Conservation (phyloP, 2,113 vertebrate genomes). For the Thalassarche chlororhynchos region DNA sequence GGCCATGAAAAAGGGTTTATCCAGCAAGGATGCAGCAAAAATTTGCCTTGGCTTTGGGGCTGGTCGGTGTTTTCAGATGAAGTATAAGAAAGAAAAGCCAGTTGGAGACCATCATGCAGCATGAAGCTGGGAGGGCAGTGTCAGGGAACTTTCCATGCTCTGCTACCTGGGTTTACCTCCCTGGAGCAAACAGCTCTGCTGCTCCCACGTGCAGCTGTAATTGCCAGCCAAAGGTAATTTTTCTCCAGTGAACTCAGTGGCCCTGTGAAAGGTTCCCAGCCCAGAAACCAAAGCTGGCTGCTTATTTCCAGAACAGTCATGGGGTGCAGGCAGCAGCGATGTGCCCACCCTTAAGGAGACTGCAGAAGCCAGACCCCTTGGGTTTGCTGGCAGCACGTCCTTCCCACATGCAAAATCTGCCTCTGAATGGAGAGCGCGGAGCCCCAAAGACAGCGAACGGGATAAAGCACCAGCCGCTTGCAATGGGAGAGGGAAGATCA, state of each 20-base stretch:
- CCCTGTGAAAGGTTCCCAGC: background rate
- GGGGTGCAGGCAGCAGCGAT: background rate
- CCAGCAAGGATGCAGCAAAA: background rate
- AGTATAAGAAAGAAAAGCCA: background rate
- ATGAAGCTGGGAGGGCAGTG: background rate
- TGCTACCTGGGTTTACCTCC: background rate
- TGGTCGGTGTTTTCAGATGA: background rate
- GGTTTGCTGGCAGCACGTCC: accelerated
- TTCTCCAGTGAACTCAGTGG: background rate
- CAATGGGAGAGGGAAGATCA: background rate
- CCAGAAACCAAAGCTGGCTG: background rate
- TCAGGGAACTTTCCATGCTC: background rate
- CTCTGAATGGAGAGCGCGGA: background rate
- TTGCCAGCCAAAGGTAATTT: background rate
- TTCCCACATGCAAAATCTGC: background rate
- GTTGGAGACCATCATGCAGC: background rate
- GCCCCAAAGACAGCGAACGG: background rate
- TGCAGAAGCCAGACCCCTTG: background rate
- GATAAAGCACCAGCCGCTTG: background rate
- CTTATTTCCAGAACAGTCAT: background rate
- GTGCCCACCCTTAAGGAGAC: background rate
- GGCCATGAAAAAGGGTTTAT: background rate
- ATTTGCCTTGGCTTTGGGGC: background rate
- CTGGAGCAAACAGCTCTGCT: background rate
- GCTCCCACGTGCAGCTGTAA: background rate